phyloP scores from a whole-genome alignment of 2,888 invertebrate species.

The Agrotis ipsilon region DNA sequence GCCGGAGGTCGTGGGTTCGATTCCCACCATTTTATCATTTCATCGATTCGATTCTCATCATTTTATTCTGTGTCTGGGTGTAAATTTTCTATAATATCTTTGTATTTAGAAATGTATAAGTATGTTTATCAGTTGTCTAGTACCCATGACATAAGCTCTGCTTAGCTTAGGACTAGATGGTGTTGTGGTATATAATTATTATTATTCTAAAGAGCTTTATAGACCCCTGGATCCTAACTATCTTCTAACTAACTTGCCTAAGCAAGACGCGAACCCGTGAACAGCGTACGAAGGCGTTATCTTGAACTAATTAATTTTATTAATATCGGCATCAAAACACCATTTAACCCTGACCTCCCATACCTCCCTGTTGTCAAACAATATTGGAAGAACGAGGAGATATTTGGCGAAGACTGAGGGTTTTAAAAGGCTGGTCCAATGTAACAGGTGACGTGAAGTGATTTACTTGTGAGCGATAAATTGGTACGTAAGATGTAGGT shows the following conservation, averaged over 20 bases:
- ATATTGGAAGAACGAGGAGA: constrained; percentile 5
- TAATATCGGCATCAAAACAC: constrained; percentile 69
- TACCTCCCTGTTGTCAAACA: constrained; percentile 20
- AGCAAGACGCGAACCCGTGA: constrained; percentile 48
- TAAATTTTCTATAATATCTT: no score
- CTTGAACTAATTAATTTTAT: constrained; percentile 81
- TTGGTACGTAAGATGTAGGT: constrained; percentile 59
- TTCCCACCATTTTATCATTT: no score
- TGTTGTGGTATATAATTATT: no score
- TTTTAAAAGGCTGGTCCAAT: constrained; percentile 70
- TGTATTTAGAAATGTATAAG: no score
- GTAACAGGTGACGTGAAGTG: constrained; percentile 74
- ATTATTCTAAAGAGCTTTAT: no score
- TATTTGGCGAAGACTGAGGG: constrained; percentile 46
- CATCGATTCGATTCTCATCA: no score
- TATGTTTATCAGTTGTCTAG: no score
- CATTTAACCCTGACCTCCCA: constrained; percentile 64
- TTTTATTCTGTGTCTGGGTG: no score
- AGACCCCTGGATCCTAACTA: constrained; percentile 27
- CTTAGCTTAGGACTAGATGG: no score
- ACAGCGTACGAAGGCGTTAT: constrained; percentile 71
- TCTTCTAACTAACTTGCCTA: constrained; percentile 46
- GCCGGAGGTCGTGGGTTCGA: no score
- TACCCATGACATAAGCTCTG: no score
- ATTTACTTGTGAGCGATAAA: constrained; percentile 77